Evolutionary conservation across 92 coral and sea anemone species (phyloP), one percentile per base, ranked within the genome.

Genomic region (Blastomussa wellsi): DNA sequence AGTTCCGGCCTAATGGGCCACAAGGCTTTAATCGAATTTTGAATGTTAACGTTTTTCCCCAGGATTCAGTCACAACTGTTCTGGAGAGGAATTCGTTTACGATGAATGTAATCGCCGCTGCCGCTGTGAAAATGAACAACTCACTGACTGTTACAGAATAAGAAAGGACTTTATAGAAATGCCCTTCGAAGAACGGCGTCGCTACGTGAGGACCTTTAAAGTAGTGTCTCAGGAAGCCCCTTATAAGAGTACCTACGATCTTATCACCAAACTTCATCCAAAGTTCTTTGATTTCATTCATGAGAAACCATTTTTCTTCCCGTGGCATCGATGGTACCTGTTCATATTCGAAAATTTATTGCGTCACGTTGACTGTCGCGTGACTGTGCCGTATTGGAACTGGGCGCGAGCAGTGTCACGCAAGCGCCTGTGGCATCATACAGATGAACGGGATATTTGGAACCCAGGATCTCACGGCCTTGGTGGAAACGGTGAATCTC

Each of bases 261-360:
- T 49, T 42, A 0, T 94, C 20, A 89, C 93, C 16, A 84, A 47
- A 66, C 78, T 70, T 22, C 95, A 94, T 74, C 90, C 95, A 0
- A 77, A 77, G 17, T 89, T 84, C 79, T 92, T 94, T 62, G 76
- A 89, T 31, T 38, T 29, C 41, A 89, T 95, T 28, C 98, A 95
- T 69, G 88, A 74, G 16, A 90, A 82, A 66, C 90, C 92, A 67
- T 90, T 92, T 52, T 95, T 95, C 93, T 92, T 95, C 74, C 98
- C 98, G 0, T 95, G 98, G 98, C 98, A 95, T 82, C 98, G 98
- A 0, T 94, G 98, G 98, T 95, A 94, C 81, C 57, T 94, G 22
- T 78, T 94, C 44, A 39, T 83, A n/a, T 95, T 95, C 83, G 98
- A 95, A 78, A 95, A 95, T 76, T 84, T 95, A n/a, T 74, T 95